Evolutionary conservation across 2,888 invertebrate genomes (phyloP).

Genomic region (Palloptera scutellata): DNA sequence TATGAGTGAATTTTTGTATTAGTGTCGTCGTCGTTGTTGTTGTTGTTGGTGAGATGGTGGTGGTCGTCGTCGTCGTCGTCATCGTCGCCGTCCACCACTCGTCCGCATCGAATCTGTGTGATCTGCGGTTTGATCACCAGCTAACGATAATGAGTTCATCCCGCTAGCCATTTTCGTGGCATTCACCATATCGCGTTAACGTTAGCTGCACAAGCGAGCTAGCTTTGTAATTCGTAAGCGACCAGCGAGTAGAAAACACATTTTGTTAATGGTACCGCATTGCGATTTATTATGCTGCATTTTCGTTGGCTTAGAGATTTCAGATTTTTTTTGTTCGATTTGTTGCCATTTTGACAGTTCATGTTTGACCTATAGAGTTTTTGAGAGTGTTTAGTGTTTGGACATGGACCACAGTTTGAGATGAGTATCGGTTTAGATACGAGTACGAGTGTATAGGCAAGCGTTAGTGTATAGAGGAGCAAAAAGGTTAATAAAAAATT

Average conservation of each 20-base stretch:
- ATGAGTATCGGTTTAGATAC: conserved; percentile 6
- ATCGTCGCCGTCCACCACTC: conserved; percentile 6
- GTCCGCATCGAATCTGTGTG: conserved; percentile 33
- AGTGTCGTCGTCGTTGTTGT: conserved; percentile 2
- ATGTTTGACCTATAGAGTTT: conserved; percentile 41
- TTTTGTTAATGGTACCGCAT: conserved; percentile 29
- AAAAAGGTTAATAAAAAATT: conserved; percentile 29
- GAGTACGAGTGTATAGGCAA: conserved; percentile 19
- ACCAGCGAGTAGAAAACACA: conserved; percentile 6
- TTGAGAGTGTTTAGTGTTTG: conserved; percentile 5
- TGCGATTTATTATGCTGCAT: conserved; percentile 35
- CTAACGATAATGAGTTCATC: conserved; percentile 45
- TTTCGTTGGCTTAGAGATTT: conserved; percentile 3
- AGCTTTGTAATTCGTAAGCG: neutral
- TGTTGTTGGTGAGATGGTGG: conserved; percentile 37
- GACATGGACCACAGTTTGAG: conserved; percentile 5
- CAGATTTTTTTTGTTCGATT: conserved; percentile 26
- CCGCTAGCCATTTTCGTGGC: conserved; percentile 36
- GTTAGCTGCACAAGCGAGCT: conserved; percentile 3
- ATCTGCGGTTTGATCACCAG: conserved; percentile 39
- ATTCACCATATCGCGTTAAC: neutral
- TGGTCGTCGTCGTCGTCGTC: conserved; percentile 15
- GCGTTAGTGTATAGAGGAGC: conserved; percentile 14
- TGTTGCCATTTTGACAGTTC: conserved; percentile 45
- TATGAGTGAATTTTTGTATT: conserved; percentile 14